Base-by-base conservation (phyloP, 1,140 invertebrate genomes). In the Philopotamus ludificatus region DNA sequence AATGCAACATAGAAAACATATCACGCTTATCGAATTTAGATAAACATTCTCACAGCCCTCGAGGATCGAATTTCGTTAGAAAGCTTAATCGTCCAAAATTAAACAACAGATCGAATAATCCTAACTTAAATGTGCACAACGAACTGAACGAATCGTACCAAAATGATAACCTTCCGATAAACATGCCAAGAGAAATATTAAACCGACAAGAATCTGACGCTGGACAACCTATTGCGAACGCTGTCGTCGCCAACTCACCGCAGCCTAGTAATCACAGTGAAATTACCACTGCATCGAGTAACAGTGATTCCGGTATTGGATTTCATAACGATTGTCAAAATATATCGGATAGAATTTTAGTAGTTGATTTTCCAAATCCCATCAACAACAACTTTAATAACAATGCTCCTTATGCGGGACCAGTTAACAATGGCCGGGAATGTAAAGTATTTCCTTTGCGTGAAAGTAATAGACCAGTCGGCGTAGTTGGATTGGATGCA, bases 221-320 rank as follows among this genome's bases (percentile, higher is more conserved):
- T 7, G 64, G 64, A 22, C 68, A 63, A 41, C 20, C 58, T 3
- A 63, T 67, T 50, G 61, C 45, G 1, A 66, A 68, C 22, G 61
- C 58, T 26, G 77, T 78, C 22, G 73, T 84, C 1, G 85, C 89
- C 0, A 88, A 91, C 68, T 91, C 89, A 0, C 90, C 91, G 1
- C 91, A 93, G 67, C 91, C 91, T 0, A 93, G 89, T 73, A 87
- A 88, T 74, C 84, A 89, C 60, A 88, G 91, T 76, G 87, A 87
- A 66, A 87, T 91, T 12, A 93, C 89, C 0, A 92, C 89, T 15
- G 91, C 91, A 49, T 94, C 91, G 0, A 95, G 92, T 67, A 97
- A 97, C 74, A 95, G 92, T 70, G 95, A 97, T 77, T 97, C 94
- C 15, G 94, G 94, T 0, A 94, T 97, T 59, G 94, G 94, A 0